Evolutionary conservation across 1,140 invertebrate genomes (phyloP).

Genomic region (Bradysia coprophila): DNA sequence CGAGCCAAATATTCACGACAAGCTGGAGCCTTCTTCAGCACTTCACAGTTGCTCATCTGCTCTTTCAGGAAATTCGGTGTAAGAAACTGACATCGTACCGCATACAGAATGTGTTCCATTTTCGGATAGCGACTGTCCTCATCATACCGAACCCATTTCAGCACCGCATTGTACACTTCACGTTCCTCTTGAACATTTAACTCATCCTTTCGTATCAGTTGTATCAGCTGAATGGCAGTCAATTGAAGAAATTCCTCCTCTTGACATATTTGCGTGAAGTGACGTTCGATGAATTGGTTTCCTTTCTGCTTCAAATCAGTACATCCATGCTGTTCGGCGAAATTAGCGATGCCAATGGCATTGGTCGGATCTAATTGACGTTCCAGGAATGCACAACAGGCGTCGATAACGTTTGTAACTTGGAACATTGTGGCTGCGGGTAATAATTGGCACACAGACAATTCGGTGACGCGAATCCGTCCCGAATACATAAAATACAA

Average conservation of each 20-base stretch:
- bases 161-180: constrained; percentile 79
- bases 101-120: constrained; percentile 71
- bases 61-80: constrained; percentile 77
- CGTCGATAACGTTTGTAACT: constrained; percentile 76
- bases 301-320: constrained; percentile 65
- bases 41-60: constrained; percentile 77
- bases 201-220: constrained; percentile 68
- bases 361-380: constrained; percentile 82
- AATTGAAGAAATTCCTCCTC: constrained; percentile 81
- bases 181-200: constrained; percentile 77
- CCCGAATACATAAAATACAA: constrained; percentile 86
- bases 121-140: constrained; percentile 63
- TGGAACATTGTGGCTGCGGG: constrained; percentile 90
- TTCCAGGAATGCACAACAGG: constrained; percentile 78
- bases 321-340: constrained; percentile 81
- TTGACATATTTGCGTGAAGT: constrained; percentile 66
- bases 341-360: constrained; percentile 81
- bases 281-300: constrained; percentile 73
- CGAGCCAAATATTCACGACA: constrained; percentile 77
- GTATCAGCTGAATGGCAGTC: constrained; percentile 56
- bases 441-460: constrained; percentile 74
- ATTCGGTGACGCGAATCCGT: constrained; percentile 71
- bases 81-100: constrained; percentile 76
- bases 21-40: constrained; percentile 70
- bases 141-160: constrained; percentile 80